phyloP scores from a whole-genome alignment of 2,113 vertebrate species.

The Myocastor coypus region DNA sequence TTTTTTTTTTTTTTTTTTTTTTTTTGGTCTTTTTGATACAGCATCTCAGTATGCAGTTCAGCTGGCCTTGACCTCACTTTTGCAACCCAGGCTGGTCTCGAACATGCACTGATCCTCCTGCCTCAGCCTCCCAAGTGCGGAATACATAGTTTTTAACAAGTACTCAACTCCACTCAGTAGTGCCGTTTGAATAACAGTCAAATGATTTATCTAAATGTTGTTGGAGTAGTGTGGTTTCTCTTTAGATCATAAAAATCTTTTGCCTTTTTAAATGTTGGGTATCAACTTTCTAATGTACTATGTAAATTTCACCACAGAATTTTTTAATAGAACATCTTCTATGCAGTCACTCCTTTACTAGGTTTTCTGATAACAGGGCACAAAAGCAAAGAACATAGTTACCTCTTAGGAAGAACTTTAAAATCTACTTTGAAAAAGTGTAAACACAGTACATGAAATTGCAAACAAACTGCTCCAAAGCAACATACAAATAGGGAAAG shows the following conservation, averaged over 20 bases:
- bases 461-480: conserved; percentile 25
- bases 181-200: neutral
- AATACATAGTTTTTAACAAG: conserved; percentile 18
- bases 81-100: too few species aligned
- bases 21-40: too few species aligned
- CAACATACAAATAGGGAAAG: conserved; percentile 24
- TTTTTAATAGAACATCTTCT: conserved; percentile 52
- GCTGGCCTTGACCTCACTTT: too few species aligned
- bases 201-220: conserved; percentile 41
- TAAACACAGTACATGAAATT: neutral
- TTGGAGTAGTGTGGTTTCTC: neutral
- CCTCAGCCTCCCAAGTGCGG: too few species aligned
- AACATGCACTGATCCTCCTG: too few species aligned
- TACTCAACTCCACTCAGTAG: neutral
- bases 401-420: conserved; percentile 40
- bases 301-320: neutral
- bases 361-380: neutral
- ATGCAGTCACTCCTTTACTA: conserved; percentile 53
- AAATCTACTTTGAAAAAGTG: conserved; percentile 49
- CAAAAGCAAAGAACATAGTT: conserved; percentile 25
- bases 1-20: too few species aligned
- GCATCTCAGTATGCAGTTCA: too few species aligned
- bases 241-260: too few species aligned
- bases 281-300: conserved; percentile 37
- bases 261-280: neutral